Base-by-base conservation (phyloP, 2,888 invertebrate genomes). In the Magallana nippona region DNA sequence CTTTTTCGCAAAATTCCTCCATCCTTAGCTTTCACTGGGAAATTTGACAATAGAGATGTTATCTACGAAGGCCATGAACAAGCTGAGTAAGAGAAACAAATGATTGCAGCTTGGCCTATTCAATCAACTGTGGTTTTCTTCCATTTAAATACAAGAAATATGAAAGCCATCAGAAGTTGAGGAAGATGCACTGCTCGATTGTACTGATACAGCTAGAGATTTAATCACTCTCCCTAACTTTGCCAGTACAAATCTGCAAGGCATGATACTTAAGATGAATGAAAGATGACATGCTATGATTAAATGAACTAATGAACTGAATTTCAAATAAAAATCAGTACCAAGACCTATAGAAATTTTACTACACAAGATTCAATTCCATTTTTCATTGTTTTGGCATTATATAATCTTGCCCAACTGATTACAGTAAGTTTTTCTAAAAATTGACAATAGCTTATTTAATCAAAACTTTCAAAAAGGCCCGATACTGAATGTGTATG, bases 141-240 rank as follows among this genome's bases (percentile, higher is more conserved):
- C 55, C 78, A 55, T 17, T 11, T 44, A 55, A 22, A 78, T 44
- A 78, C 78, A 78, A 63, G 63, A 63, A 63, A 71, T 27, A 71
- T 71, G 71, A 71, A 11, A 27, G 71, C 5, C 22, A 71, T 71
- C 71, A 71, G 27, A 71, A 71, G 71, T 71, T 27, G 71, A 32
- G 71, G 71, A 71, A 71, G 71, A 71, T 71, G 71, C 71, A 71
- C 71, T 71, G 71, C 71, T 71, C 71, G 71, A 71, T 71, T 11
- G 71, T 32, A 71, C 71, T 71, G 71, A 71, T 27, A 71, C 71
- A 71, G 71, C 71, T 13, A 71, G 71, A 71, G 71, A 71, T 71
- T 32, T 71, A 27, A 71, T 71, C 22, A 15, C 15, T 71, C 27
- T 63, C 71, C 32, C 32, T 71, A 71, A 71, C 71, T 71, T 71